Conservation (phyloP, 2,888 invertebrate genomes). For the Corbicula japonica region DNA sequence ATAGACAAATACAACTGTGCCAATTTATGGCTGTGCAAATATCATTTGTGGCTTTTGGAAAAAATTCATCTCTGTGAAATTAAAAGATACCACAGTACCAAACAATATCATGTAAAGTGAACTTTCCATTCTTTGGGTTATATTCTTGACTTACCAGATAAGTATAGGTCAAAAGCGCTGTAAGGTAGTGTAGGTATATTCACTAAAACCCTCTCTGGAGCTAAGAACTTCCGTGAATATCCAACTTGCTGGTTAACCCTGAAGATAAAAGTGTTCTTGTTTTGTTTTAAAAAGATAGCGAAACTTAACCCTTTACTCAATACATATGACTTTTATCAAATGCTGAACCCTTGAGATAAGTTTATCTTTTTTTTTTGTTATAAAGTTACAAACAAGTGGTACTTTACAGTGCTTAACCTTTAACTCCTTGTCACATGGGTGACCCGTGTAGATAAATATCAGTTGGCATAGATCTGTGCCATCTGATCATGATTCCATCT, state of each 20-base stretch:
- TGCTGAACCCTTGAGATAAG: background rate
- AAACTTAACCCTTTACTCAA: background rate
- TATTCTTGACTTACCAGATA: slow-evolving; percentile 28
- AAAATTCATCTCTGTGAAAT: too few relatives aligned
- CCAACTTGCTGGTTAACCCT: slow-evolving; percentile 39
- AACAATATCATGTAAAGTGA: too few relatives aligned
- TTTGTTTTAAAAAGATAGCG: background rate
- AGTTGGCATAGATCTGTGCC: too few relatives aligned
- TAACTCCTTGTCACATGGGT: background rate
- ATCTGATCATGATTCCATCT: too few relatives aligned
- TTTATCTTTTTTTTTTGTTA: background rate
- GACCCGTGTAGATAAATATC: too few relatives aligned
- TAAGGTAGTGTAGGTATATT: slow-evolving; percentile 44
- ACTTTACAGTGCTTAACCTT: background rate
- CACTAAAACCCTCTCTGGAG: slow-evolving; percentile 34
- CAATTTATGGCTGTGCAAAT: too few relatives aligned
- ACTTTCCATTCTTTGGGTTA: background rate
- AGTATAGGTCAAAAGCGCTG: slow-evolving; percentile 34
- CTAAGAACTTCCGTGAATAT: slow-evolving; percentile 37
- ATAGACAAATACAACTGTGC: too few relatives aligned
- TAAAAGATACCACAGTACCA: too few relatives aligned
- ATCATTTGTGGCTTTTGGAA: too few relatives aligned
- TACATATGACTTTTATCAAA: background rate
- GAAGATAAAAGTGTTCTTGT: background rate
- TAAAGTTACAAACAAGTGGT: background rate